Evolutionary conservation across 1,140 invertebrate genomes (phyloP).

Genomic region (Drosophila parabipectinata): DNA sequence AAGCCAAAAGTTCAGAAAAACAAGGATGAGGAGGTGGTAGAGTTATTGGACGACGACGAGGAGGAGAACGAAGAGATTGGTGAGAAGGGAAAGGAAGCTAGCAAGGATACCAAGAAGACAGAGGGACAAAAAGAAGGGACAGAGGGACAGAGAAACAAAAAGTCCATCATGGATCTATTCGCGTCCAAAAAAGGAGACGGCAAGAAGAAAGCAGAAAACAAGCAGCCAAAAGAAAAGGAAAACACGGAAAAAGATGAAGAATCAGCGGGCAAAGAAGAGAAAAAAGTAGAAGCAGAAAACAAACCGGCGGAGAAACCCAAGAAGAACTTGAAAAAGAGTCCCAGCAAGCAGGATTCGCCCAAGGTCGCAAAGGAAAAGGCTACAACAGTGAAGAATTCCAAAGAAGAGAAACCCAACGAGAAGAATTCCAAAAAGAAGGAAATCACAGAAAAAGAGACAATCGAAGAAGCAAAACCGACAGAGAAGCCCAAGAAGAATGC

Average conservation of each 20-base stretch:
- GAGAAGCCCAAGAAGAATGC: background rate
- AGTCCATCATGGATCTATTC: background rate
- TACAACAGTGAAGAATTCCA: background rate
- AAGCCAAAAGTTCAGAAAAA: constrained; percentile 30
- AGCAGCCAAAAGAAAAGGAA: background rate
- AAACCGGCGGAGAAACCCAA: background rate
- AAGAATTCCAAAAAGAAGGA: background rate
- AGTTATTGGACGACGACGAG: background rate
- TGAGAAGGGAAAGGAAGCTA: background rate
- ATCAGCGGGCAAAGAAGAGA: background rate
- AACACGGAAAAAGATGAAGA: background rate
- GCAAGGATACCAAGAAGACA: background rate
- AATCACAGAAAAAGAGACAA: background rate
- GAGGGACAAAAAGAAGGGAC: too few relatives aligned
- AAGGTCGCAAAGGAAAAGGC: background rate
- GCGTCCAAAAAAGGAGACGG: background rate
- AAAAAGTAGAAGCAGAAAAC: background rate
- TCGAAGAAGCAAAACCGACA: background rate
- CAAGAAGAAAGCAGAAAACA: too few relatives aligned
- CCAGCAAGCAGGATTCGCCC: background rate
- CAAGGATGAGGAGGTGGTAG: background rate
- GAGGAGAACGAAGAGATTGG: background rate
- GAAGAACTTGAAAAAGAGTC: background rate
- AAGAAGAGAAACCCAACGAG: background rate
- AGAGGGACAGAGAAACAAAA: too few relatives aligned